Evolutionary conservation across 2,888 invertebrate species (phyloP).

Genomic region (Drosophila multiciliata): DNA sequence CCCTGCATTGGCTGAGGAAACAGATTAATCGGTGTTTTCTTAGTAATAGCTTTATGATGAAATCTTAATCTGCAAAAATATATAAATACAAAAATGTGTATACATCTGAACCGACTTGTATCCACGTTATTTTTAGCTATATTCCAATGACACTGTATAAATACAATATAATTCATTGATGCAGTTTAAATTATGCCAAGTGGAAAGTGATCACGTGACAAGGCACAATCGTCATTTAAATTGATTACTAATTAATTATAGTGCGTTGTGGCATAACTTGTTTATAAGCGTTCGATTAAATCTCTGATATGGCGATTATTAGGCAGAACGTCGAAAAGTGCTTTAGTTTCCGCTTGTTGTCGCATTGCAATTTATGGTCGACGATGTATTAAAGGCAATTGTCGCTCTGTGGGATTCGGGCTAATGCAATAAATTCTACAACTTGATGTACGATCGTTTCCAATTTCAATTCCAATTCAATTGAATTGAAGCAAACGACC

Average conservation of each 20-base stretch:
- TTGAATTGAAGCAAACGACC: constrained; percentile 31
- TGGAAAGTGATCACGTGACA: constrained; percentile 54
- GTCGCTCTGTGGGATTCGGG: constrained; percentile 15
- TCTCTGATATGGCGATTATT: constrained; percentile 11
- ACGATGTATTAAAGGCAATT: constrained; percentile 27
- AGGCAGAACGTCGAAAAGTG: constrained; percentile 15
- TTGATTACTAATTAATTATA: constrained; percentile 39
- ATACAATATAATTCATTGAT: neutral
- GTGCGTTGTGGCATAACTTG: neutral
- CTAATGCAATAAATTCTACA: constrained; percentile 29
- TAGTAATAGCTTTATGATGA: neutral
- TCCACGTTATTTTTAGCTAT: too few relatives aligned
- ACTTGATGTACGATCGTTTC: constrained; percentile 41
- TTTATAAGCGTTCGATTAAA: constrained; percentile 13
- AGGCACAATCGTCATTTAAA: constrained; percentile 34
- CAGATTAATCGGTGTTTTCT: neutral
- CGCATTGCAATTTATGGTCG: constrained; percentile 28
- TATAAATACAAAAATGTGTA: neutral
- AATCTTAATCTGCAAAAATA: neutral
- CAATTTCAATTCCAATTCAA: constrained; percentile 21
- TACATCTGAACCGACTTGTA: neutral
- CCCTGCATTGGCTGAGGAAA: neutral
- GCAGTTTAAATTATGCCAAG: constrained; percentile 22
- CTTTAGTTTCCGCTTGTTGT: constrained; percentile 20
- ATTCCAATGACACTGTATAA: neutral